A percentile compares a stretch with the other conserved stretches of the same genome.
Evolutionary conservation across 2,113 vertebrate species (phyloP).

Genomic region (Australoheros scitulus): DNA sequence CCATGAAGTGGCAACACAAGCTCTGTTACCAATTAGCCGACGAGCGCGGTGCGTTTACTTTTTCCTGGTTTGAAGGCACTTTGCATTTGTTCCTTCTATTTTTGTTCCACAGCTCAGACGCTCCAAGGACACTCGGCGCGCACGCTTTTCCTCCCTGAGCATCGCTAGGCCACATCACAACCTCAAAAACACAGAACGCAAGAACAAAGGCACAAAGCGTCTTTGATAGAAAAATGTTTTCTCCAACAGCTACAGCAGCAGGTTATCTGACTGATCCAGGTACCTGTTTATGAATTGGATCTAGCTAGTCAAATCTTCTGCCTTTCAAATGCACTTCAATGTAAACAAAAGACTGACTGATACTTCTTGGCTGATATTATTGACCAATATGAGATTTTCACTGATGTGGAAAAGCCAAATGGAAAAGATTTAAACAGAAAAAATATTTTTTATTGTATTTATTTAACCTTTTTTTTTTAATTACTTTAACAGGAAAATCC

Average conservation of each 20-base stretch:
- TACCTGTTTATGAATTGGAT: background rate
- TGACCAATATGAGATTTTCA: too few relatives aligned
- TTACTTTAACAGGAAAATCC: too few relatives aligned
- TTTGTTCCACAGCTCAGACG: background rate
- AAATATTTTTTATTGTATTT: too few relatives aligned
- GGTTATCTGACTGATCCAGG: background rate
- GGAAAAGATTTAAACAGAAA: too few relatives aligned
- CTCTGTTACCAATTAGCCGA: constrained; percentile 4
- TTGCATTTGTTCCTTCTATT: constrained; percentile 6
- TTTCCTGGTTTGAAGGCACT: constrained; percentile 5
- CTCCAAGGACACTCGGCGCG: constrained; percentile 12
- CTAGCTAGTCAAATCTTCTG: too few relatives aligned
- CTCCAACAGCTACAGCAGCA: background rate
- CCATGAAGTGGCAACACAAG: background rate
- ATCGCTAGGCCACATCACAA: background rate
- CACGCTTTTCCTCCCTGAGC: background rate
- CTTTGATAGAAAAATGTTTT: background rate
- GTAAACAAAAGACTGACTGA: too few relatives aligned
- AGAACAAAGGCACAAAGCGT: background rate
- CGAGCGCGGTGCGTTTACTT: background rate
- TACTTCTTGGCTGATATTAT: too few relatives aligned
- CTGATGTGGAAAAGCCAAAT: too few relatives aligned
- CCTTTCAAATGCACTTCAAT: too few relatives aligned
- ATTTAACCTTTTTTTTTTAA: too few relatives aligned
- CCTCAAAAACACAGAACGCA: background rate